phyloP scores from a whole-genome alignment of 1,140 invertebrate species.

The Uloborus diversus region DNA sequence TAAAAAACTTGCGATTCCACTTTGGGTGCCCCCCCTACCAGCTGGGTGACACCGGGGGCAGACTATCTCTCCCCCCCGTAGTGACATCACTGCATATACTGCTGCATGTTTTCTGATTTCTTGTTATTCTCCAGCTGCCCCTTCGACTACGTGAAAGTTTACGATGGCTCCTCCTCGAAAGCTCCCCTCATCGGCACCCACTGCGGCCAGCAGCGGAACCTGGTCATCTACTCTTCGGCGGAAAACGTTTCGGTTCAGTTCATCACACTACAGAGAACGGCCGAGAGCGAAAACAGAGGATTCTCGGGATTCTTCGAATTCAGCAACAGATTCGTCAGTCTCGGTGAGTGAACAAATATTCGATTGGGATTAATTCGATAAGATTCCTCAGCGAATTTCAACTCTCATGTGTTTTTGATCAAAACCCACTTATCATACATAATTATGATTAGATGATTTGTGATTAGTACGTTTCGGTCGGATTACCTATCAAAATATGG shows the following conservation, averaged over 20 bases:
- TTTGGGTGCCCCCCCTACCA: too few species aligned
- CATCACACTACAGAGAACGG: conserved; percentile 85
- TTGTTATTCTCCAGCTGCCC: conserved; percentile 81
- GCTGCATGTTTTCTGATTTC: neutral
- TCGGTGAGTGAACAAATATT: conserved; percentile 72
- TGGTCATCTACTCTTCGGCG: conserved; percentile 92
- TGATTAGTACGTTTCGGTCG: too few species aligned
- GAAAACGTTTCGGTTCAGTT: conserved; percentile 89
- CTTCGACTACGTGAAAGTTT: conserved; percentile 96
- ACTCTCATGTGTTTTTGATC: too few species aligned
- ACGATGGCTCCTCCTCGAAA: conserved; percentile 87
- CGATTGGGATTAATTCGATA: neutral
- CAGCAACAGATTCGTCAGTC: conserved; percentile 94
- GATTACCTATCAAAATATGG: too few species aligned
- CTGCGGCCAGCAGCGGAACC: conserved; percentile 95
- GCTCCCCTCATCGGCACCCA: conserved; percentile 94
- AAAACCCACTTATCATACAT: too few species aligned
- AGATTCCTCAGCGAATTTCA: neutral
- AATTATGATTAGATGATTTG: too few species aligned
- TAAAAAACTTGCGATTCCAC: too few species aligned
- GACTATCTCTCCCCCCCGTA: too few species aligned
- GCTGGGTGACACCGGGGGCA: too few species aligned
- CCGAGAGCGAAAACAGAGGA: conserved; percentile 91
- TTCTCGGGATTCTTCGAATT: conserved; percentile 97
- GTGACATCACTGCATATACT: too few species aligned